Conservation (phyloP, 1,140 invertebrate genomes). For the Drosophila pachea region DNA sequence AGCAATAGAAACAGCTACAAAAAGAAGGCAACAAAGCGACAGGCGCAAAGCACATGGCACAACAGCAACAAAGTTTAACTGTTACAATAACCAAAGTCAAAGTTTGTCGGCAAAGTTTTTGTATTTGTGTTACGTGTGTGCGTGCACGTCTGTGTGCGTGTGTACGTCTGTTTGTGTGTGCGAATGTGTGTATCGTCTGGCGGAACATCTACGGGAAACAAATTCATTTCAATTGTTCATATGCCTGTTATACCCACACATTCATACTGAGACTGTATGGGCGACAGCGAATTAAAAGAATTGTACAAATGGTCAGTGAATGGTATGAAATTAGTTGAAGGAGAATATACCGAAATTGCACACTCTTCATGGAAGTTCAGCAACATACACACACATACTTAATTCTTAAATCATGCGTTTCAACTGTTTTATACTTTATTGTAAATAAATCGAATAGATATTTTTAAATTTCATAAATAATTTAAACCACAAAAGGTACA, state of each 20-base stretch:
- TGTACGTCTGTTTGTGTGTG: constrained; percentile 25
- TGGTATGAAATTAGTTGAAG: too few relatives aligned
- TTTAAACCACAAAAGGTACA: background rate
- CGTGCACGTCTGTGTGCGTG: constrained; percentile 8
- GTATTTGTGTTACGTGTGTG: constrained; percentile 31
- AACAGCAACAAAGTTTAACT: constrained; percentile 71
- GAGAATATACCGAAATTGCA: too few relatives aligned
- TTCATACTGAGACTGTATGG: background rate
- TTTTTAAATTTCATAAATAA: too few relatives aligned
- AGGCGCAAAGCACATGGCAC: constrained; percentile 36
- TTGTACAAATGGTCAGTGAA: too few relatives aligned
- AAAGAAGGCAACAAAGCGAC: constrained; percentile 18
- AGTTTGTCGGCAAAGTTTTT: constrained; percentile 75
- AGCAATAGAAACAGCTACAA: constrained; percentile 8
- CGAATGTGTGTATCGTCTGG: constrained; percentile 34
- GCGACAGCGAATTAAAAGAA: too few relatives aligned
- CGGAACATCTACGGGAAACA: constrained; percentile 62
- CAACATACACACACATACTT: too few relatives aligned
- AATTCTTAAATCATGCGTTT: too few relatives aligned
- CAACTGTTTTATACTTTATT: too few relatives aligned
- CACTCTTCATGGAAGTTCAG: too few relatives aligned
- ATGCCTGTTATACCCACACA: constrained; percentile 25
- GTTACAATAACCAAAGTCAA: constrained; percentile 77
- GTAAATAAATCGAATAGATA: too few relatives aligned
- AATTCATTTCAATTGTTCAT: constrained; percentile 74